Evolutionary conservation across 2,113 vertebrate species (phyloP).

Genomic region (Paramisgurnus dabryanus): DNA sequence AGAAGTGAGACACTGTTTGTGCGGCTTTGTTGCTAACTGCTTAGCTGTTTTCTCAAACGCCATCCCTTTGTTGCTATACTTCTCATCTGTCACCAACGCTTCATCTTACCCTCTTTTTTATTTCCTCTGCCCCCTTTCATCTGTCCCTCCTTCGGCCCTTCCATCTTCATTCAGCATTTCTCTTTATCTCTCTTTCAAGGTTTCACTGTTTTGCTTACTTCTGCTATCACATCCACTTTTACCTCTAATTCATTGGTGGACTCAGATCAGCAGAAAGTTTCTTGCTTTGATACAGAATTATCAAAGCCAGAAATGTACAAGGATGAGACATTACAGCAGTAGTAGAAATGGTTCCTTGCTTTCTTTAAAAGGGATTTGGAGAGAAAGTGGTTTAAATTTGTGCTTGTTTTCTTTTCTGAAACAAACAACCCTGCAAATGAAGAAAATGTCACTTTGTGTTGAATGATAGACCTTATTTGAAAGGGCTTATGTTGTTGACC

Average conservation of each 20-base stretch:
- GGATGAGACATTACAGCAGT: constrained; percentile 5
- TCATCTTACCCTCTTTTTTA: constrained; percentile 49
- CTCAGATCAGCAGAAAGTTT: constrained; percentile 38
- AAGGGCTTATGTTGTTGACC: background rate
- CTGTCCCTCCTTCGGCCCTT: constrained; percentile 6
- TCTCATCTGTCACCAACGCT: constrained; percentile 28
- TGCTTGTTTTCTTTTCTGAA: constrained; percentile 21
- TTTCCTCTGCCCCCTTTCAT: constrained; percentile 22
- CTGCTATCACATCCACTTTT: constrained; percentile 16
- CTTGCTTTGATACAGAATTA: constrained; percentile 52
- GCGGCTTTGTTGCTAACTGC: constrained; percentile 2
- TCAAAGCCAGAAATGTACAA: constrained; percentile 52
- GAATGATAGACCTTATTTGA: background rate
- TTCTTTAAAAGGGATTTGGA: constrained; percentile 14
- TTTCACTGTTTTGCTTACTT: constrained; percentile 22
- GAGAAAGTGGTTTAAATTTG: constrained; percentile 32
- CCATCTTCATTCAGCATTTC: background rate
- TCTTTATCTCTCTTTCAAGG: constrained; percentile 23
- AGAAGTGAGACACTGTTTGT: background rate
- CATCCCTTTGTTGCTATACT: constrained; percentile 20
- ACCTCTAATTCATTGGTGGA: constrained; percentile 42
- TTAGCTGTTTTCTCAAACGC: constrained; percentile 29
- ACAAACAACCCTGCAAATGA: constrained; percentile 13
- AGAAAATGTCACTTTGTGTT: constrained; percentile 3
- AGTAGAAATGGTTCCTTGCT: constrained; percentile 27